Percentiles rank a stretch among this genome's conserved stretches.
These are phyloP conservation scores for Scolanthus callimorphus DNA, from an alignment of 92 coral and sea anemone genomes.

Conservation along the genomic window DNA sequence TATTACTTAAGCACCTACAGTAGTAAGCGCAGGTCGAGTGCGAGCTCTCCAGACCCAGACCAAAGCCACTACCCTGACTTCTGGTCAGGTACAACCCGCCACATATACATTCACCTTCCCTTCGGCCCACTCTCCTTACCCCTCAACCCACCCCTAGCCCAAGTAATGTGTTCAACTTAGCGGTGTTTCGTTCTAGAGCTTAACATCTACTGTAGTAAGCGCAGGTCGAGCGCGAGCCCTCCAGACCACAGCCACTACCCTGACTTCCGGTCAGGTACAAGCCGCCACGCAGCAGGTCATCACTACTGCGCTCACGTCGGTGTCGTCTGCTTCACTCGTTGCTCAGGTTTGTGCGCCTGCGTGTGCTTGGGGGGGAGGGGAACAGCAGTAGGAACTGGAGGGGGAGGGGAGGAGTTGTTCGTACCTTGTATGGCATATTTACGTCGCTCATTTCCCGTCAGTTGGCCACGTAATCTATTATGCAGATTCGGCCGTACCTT, in stretches of 20 bases:
- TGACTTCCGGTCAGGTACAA: conserved; percentile 15
- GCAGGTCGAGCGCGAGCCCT: conserved; percentile 31
- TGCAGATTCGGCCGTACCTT: too few relatives aligned
- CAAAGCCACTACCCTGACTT: conserved; percentile 13
- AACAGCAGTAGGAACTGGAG: neutral
- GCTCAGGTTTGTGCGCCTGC: conserved; percentile 26
- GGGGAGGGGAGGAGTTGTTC: neutral
- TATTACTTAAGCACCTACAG: conserved; percentile 50
- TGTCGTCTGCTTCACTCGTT: conserved; percentile 35
- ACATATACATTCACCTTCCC: too few relatives aligned
- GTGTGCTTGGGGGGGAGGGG: neutral
- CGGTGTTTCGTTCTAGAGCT: conserved; percentile 29
- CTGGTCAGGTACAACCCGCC: conserved; percentile 20
- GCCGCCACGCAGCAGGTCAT: conserved; percentile 28
- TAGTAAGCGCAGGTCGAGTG: conserved; percentile 33
- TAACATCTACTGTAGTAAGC: conserved; percentile 34
- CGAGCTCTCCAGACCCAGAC: conserved; percentile 11
- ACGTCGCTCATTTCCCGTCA: too few relatives aligned
- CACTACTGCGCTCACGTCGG: conserved; percentile 33
- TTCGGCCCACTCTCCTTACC: too few relatives aligned
- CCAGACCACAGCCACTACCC: conserved; percentile 8
- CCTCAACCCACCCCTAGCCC: too few relatives aligned
- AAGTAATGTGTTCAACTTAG: too few relatives aligned
- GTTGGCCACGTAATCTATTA: too few relatives aligned
- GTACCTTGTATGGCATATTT: too few relatives aligned